These are phyloP conservation scores for Yponomeuta cagnagella DNA, from an alignment of 2,888 invertebrate species.

Conservation along the genomic window DNA sequence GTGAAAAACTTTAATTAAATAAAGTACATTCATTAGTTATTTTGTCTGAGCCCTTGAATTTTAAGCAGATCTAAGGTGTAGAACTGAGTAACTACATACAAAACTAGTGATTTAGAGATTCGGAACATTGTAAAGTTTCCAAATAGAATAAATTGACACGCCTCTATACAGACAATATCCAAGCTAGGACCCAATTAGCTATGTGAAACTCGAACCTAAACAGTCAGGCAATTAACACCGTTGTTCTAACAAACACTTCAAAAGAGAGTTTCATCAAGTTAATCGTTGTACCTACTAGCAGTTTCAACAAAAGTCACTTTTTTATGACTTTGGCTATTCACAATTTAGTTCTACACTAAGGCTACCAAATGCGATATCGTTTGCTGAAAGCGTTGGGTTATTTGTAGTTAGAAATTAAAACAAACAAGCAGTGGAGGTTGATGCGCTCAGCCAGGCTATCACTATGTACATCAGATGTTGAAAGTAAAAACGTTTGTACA, in stretches of 20 bases:
- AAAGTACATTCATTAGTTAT: no score
- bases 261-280: constrained; percentile 30
- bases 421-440: constrained; percentile 39
- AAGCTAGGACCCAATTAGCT: background rate
- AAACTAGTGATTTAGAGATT: no score
- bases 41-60: no score
- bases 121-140: no score
- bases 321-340: background rate
- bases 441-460: background rate
- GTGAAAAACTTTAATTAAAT: no score
- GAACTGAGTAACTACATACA: no score
- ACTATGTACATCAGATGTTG: background rate
- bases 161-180: background rate
- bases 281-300: background rate
- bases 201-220: constrained; percentile 2
- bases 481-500: background rate
- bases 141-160: background rate
- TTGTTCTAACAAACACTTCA: constrained; percentile 39
- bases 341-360: background rate
- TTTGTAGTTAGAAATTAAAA: constrained; percentile 58
- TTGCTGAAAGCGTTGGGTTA: constrained; percentile 23
- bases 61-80: no score
- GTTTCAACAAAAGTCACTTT: background rate
- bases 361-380: background rate
- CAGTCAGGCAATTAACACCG: background rate